Evolutionary conservation across 1,140 invertebrate species (phyloP), one percentile per base, ranked within the genome.

Genomic region (Antheraea mylitta): DNA sequence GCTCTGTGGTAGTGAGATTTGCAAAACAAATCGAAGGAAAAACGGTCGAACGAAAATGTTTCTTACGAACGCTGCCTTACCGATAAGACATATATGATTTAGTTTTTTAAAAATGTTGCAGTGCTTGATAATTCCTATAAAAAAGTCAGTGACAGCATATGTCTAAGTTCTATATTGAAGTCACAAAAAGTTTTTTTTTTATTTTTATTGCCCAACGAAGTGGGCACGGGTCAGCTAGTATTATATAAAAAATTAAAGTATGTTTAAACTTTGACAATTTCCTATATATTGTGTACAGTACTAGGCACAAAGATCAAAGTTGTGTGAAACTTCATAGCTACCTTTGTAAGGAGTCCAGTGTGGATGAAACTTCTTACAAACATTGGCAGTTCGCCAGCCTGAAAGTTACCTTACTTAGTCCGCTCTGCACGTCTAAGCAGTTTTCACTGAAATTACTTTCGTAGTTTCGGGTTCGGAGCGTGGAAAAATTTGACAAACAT

Each of bases 361-460:
- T 70, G 62, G 59, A 19, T 65, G 42, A 61, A 78, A 81, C 68
- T 81, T 73, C 71, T 72, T 68, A 71, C 77, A 81, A 81, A 81
- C 77, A 78, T 74, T 81, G 79, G 77, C 77, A 67, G 37, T 36
- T 30, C 62, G 76, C 78, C 78, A 81, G 70, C 69, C 53, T 68
- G 68, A 69, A 77, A 80, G 68, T 80, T 80, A 74, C 72, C 76
- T 79, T 68, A 73, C 73, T 73, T 71, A 73, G 70, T 68, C 60
- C 72, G 70, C 71, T 53, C 60, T 74, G 70, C 77, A 74, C 77
- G 66, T 76, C 65, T 79, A 74, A 75, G 77, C 75, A 77, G 69
- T 77, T 74, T 73, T 72, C 67, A 75, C 45, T 48, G 59, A 74
- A 76, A 79, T 75, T 71, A 73, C 75, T 77, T 74, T 76, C 67